Conservation (phyloP, 2,797 vertebrate genomes). For the Sebastes nivosus region DNA sequence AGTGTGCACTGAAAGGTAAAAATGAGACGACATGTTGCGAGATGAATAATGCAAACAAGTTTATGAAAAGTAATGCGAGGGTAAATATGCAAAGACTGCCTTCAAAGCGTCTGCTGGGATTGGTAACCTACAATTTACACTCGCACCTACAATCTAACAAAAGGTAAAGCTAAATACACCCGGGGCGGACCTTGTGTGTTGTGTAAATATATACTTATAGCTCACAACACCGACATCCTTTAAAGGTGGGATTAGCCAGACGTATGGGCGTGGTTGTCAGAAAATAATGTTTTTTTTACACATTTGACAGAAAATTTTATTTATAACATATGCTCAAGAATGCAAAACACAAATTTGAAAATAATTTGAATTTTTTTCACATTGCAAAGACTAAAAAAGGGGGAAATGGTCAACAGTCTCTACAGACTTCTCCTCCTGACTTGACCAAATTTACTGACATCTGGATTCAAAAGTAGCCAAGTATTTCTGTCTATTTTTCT, state of each 20-base stretch:
- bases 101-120: background rate
- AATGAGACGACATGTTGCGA: background rate
- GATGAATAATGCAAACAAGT: background rate
- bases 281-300: background rate
- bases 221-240: background rate
- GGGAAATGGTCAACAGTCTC: background rate
- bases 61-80: background rate
- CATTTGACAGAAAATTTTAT: background rate
- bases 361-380: background rate
- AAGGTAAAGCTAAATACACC: background rate
- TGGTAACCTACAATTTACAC: background rate
- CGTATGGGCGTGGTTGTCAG: background rate
- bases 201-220: background rate
- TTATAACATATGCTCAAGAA: background rate
- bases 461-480: background rate
- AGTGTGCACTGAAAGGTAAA: background rate
- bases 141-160: background rate
- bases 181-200: background rate
- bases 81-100: background rate
- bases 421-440: background rate
- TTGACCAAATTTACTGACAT: background rate
- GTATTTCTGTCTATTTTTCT: background rate
- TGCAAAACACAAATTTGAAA: background rate
- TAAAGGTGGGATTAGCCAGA: background rate
- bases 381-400: background rate